Percentiles rank a stretch among this genome's conserved stretches.
Evolutionary conservation across 30 jellyfish, hydroid and myxozoan species (phyloP).

Genomic region (Aurelia coerulea): DNA sequence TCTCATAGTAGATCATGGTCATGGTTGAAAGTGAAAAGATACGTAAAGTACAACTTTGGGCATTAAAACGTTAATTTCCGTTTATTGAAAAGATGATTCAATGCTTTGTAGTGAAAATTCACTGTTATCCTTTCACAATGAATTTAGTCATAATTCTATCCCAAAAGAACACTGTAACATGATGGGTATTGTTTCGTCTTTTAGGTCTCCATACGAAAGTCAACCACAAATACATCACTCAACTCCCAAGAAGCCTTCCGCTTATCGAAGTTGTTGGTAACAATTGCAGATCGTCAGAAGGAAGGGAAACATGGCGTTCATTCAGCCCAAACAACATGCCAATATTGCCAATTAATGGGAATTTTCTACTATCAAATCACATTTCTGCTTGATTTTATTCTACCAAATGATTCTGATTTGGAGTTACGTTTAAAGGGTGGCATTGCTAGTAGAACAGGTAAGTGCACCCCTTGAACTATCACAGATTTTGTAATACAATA

Average conservation of each 20-base stretch:
- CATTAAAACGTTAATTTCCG: too few species aligned
- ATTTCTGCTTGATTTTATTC: conserved; percentile 60
- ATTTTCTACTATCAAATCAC: conserved; percentile 74
- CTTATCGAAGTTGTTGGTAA: conserved; percentile 45
- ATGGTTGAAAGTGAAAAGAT: too few species aligned
- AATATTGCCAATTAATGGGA: conserved; percentile 72
- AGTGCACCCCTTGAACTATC: neutral
- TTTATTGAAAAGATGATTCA: too few species aligned
- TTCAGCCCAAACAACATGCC: conserved; percentile 62
- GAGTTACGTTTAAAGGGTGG: conserved; percentile 1
- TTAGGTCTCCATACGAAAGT: conserved; percentile 50
- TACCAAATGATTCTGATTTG: conserved; percentile 48
- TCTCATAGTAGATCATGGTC: too few species aligned
- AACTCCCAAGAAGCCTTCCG: conserved; percentile 55
- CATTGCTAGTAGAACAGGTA: conserved; percentile 26
- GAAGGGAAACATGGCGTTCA: conserved; percentile 66
- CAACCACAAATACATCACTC: neutral
- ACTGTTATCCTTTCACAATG: too few species aligned
- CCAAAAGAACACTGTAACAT: too few species aligned
- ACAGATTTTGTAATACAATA: too few species aligned
- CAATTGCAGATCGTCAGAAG: conserved; percentile 65
- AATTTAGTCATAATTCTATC: too few species aligned
- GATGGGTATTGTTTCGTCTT: neutral
- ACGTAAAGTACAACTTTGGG: too few species aligned
- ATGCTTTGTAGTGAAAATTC: too few species aligned